Percentiles rank a stretch among this genome's conserved stretches.
Evolutionary conservation across 1,140 invertebrate genomes (phyloP).

Genomic region (Heliconius congener): DNA sequence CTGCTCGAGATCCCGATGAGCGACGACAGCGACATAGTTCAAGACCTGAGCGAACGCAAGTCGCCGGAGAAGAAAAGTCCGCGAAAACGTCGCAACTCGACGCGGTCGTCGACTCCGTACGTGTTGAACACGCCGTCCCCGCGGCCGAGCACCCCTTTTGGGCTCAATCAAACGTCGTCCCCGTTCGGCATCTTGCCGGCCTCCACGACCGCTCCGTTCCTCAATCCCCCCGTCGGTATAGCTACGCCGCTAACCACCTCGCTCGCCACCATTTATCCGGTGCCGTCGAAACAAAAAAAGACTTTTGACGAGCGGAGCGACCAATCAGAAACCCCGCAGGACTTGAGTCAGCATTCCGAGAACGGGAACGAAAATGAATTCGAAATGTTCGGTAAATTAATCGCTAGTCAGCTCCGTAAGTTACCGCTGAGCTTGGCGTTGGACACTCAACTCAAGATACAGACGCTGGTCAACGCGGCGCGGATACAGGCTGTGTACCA

Average conservation of each 20-base stretch:
- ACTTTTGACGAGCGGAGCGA: slow-evolving; percentile 61
- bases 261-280: slow-evolving; percentile 69
- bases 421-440: slow-evolving; percentile 73
- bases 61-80: slow-evolving; percentile 77
- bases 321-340: slow-evolving; percentile 65
- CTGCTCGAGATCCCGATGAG: slow-evolving; percentile 72
- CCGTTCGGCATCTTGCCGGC: slow-evolving; percentile 70
- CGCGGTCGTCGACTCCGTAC: slow-evolving; percentile 72
- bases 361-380: slow-evolving; percentile 76
- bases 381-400: slow-evolving; percentile 77
- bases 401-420: slow-evolving; percentile 73
- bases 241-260: slow-evolving; percentile 72
- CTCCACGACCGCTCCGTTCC: slow-evolving; percentile 62
- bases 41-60: slow-evolving; percentile 72
- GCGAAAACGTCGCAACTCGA: slow-evolving; percentile 72
- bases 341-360: slow-evolving; percentile 73
- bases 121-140: slow-evolving; percentile 78
- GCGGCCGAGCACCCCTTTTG: slow-evolving; percentile 71
- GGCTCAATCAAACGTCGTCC: slow-evolving; percentile 57
- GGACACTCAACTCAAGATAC: slow-evolving; percentile 76
- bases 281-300: slow-evolving; percentile 74
- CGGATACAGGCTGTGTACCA: slow-evolving; percentile 76
- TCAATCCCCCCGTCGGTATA: slow-evolving; percentile 71
- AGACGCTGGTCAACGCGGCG: slow-evolving; percentile 75
- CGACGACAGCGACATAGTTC: slow-evolving; percentile 75